Base-by-base conservation (phyloP, 2,888 invertebrate species). In the Acleris literana region DNA sequence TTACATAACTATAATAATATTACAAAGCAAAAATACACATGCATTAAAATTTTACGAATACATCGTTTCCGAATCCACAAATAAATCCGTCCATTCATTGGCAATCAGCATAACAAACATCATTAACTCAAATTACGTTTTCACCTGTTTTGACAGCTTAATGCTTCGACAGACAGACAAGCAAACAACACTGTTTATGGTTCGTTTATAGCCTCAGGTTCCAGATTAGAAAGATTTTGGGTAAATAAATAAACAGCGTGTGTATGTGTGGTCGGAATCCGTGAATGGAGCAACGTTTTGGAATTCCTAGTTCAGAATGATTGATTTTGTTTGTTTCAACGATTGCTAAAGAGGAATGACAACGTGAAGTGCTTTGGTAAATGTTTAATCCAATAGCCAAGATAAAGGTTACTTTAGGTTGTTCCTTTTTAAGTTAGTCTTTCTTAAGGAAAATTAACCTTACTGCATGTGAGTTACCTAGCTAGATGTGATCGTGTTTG, bases 81-180 rank as follows among this genome's bases (percentile, higher is more conserved):
- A 66, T 62, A 62, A 66, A 66, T 66, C 66, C 61, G 53, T 52
- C 56, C 52, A 49, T 57, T 52, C 62, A 63, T 65, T 63, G 64
- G 44, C 68, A 68, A 59, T 59, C 64, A 64, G 59, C 60, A 68
- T 58, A 44, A 54, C 53, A 69, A 69, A 65, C 68, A 69, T 56
- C 62, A 63, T 66, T 69, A 69, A 63, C 63, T 60, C 57, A 61
- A 66, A 63, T 69, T 60, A 69, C 68, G 59, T 69, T 63, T 59
- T 69, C 68, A 69, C 69, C 57, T 71, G 63, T 68, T 68, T 69
- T 70, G 70, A 71, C 71, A 65, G 64, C 69, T 71, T 66, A 68
- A 69, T 71, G 61, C 59, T 29, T 7, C 39, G 51, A 64, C 53
- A 48, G 66, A 62, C 66, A 46, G 61, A 61, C 66, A 48, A 48